Conservation (phyloP, 2,113 vertebrate species). For the Penelope pileata region DNA sequence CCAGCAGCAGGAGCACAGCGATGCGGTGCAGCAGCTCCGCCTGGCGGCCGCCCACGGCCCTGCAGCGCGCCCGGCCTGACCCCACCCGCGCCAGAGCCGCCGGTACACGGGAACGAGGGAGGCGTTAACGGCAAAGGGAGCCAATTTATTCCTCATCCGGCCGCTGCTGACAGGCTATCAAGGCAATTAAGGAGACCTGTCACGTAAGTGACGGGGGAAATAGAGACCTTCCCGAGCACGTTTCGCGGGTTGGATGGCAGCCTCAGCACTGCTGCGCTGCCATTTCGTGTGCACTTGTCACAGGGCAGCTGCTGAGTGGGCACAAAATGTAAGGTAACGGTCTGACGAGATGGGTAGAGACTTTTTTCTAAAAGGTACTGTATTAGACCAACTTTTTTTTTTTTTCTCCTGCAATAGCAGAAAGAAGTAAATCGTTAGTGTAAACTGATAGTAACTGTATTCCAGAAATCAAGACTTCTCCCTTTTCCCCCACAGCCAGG, state of each 20-base stretch:
- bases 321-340: rapidly evolving
- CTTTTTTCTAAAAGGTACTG: neutral
- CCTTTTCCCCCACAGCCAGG: neutral
- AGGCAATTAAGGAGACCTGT: neutral
- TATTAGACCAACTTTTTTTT: neutral
- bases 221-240: rapidly evolving
- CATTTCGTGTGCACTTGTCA: neutral
- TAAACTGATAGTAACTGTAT: neutral
- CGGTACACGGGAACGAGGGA: too few relatives aligned
- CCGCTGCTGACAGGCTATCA: neutral
- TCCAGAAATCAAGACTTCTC: neutral
- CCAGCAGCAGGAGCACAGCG: too few relatives aligned
- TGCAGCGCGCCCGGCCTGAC: too few relatives aligned
- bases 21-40: too few relatives aligned
- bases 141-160: neutral
- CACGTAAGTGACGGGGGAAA: neutral
- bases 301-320: neutral
- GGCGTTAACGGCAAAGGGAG: neutral
- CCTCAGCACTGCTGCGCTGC: neutral
- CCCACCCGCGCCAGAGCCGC: too few relatives aligned
- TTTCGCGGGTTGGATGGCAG: neutral
- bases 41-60: too few relatives aligned
- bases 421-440: neutral
- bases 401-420: too few relatives aligned
- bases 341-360: neutral